Conservation (phyloP, 2,797 vertebrate genomes). For the Prionace glauca region DNA sequence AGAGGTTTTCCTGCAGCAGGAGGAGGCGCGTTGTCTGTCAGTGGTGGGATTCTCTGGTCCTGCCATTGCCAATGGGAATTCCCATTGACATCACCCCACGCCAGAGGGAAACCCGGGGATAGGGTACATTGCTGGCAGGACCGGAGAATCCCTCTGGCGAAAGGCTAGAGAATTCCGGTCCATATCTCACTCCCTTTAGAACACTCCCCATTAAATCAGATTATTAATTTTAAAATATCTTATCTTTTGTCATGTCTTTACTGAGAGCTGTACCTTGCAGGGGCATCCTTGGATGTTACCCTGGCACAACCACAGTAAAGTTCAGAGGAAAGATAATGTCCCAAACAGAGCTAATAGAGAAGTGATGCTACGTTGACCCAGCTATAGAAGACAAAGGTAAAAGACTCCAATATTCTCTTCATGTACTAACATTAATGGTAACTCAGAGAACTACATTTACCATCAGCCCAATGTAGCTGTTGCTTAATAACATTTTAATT, state of each 20-base stretch:
- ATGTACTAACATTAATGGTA: not conserved
- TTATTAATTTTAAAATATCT: not conserved
- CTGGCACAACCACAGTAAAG: slow-evolving; percentile 44
- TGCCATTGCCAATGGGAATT: too few species aligned
- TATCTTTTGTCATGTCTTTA: slow-evolving; percentile 49
- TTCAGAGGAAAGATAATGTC: not conserved
- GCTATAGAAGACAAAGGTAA: slow-evolving; percentile 50
- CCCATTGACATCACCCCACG: too few species aligned
- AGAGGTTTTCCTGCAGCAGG: too few species aligned
- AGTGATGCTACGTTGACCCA: slow-evolving; percentile 63
- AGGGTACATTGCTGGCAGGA: too few species aligned
- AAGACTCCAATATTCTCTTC: not conserved
- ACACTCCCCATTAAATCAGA: not conserved
- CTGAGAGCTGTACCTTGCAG: slow-evolving; percentile 70
- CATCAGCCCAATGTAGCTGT: not conserved
- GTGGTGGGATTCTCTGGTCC: too few species aligned
- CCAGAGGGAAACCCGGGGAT: too few species aligned
- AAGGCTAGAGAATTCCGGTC: too few species aligned
- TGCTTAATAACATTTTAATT: not conserved
- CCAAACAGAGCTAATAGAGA: not conserved
- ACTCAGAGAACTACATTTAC: not conserved
- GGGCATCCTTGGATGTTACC: slow-evolving; percentile 73
- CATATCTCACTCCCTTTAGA: not conserved
- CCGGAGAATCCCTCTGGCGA: too few species aligned
- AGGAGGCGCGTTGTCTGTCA: too few species aligned